These are phyloP conservation scores for Calidris pygmaea DNA, from an alignment of 2,113 vertebrate genomes.

Conservation along the genomic window DNA sequence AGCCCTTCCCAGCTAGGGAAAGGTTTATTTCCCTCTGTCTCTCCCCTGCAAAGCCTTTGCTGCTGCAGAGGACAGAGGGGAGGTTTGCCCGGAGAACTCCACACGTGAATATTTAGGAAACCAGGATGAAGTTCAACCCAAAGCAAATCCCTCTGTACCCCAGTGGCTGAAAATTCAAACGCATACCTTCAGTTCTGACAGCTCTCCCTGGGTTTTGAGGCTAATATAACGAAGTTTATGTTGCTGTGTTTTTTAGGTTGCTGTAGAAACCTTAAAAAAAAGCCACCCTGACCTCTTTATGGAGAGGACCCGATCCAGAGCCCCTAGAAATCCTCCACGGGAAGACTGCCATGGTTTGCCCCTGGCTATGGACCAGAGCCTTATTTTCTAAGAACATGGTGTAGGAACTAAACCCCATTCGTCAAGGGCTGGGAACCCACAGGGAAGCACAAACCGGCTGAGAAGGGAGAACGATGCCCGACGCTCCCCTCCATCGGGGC, in stretches of 20 bases:
- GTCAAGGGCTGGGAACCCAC: background rate
- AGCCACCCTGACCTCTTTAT: background rate
- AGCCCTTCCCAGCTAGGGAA: background rate
- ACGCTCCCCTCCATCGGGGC: background rate
- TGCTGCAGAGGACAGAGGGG: background rate
- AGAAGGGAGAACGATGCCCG: background rate
- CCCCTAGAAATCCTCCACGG: background rate
- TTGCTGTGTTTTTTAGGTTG: background rate
- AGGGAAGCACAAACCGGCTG: fast-evolving
- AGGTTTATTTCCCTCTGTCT: background rate
- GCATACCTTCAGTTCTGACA: background rate
- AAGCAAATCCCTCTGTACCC: background rate
- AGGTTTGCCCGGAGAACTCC: background rate
- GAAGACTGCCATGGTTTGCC: background rate
- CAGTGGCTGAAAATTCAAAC: background rate
- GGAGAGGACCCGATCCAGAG: background rate
- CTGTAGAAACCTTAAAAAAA: background rate
- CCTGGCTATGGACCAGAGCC: background rate
- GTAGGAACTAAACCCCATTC: background rate
- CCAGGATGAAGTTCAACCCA: background rate
- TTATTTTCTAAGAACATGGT: background rate
- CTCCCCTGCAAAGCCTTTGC: background rate
- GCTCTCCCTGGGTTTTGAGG: background rate
- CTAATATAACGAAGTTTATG: background rate
- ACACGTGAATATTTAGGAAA: fast-evolving